Conservation (phyloP, 37 sponge, comb jelly and placozoan genomes). For the Spongia lamella region DNA sequence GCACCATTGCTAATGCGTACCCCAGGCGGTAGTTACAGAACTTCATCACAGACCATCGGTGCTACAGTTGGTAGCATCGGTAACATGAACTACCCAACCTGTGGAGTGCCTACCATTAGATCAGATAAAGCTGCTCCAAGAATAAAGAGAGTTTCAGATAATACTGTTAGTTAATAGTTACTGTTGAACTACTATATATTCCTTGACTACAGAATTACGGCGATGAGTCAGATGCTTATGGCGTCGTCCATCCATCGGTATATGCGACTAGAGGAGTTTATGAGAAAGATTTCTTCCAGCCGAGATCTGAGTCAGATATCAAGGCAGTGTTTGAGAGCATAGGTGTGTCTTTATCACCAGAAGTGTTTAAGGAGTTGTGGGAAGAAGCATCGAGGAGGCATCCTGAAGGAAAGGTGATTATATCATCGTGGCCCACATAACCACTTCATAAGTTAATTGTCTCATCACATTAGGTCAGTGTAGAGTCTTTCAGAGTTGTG, state of each 20-base stretch:
- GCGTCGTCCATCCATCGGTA: slow-evolving; percentile 90
- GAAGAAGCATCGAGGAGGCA: slow-evolving; percentile 72
- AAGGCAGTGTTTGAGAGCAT: slow-evolving; percentile 66
- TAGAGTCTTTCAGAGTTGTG: slow-evolving; percentile 75
- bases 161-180: slow-evolving; percentile 48
- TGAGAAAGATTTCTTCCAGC: slow-evolving; percentile 89
- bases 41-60: slow-evolving; percentile 78
- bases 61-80: slow-evolving; percentile 72
- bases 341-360: slow-evolving; percentile 76
- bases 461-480: slow-evolving; percentile 83
- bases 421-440: background rate
- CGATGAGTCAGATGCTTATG: slow-evolving; percentile 92
- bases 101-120: slow-evolving; percentile 93
- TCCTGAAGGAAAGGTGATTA: slow-evolving; percentile 70
- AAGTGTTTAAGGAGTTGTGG: slow-evolving; percentile 89
- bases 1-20: too few relatives aligned
- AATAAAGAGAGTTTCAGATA: slow-evolving; percentile 83
- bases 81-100: slow-evolving; percentile 40
- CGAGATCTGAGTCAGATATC: slow-evolving; percentile 47
- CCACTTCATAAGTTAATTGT: too few relatives aligned
- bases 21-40: slow-evolving; percentile 36
- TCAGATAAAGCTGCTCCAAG: slow-evolving; percentile 89
- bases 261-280: slow-evolving; percentile 82
- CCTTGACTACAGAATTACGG: slow-evolving; percentile 84
- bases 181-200: background rate